Evolutionary conservation across 2,888 invertebrate genomes (phyloP), one percentile per base, ranked within the genome.

Genomic region (Polylopha cassiicola): DNA sequence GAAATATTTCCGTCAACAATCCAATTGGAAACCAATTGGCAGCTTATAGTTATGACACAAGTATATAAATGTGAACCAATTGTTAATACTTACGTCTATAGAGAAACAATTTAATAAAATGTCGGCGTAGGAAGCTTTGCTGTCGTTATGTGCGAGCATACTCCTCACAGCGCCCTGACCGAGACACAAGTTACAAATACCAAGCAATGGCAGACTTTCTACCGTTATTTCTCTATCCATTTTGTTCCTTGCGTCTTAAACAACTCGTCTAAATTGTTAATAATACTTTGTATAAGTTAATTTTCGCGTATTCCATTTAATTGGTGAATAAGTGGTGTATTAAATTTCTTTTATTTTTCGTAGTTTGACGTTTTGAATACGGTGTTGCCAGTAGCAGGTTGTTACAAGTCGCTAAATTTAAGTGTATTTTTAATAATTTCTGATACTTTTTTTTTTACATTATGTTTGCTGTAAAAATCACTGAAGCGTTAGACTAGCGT

Each of bases 101-200:
- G 67, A 61, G 39, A 77, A 84, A 55, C 84, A 81, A 58, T 72
- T 74, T 6, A 68, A 37, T 37, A 85, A 47, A 71, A 81, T 77
- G 45, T 80, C 74, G 0, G 68, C 51, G 43, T 76, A 82, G 3
- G 68, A 57, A 53, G 74, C 75, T 0, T 52, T 43, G 16, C 44
- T 58, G 20, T 66, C 73, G 47, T 65, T 60, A 47, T 61, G 59
- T 7, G 71, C 38, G 20, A 84, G 48, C 79, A 85, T 80, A 71
- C 77, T 85, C 44, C 73, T 72, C 4, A 81, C 81, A 11, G 70
- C 65, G 8, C 80, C 81, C 49, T 77, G 74, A 21, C 63, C 70
- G 17, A 80, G 47, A 58, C 85, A 85, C 47, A 84, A 69, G 63
- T 73, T 82, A 48, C 85, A 85, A 24, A 71, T 58, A 27, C 85